Base-by-base conservation (phyloP, 2,888 invertebrate genomes). In the Tuberolachnus salignus region DNA sequence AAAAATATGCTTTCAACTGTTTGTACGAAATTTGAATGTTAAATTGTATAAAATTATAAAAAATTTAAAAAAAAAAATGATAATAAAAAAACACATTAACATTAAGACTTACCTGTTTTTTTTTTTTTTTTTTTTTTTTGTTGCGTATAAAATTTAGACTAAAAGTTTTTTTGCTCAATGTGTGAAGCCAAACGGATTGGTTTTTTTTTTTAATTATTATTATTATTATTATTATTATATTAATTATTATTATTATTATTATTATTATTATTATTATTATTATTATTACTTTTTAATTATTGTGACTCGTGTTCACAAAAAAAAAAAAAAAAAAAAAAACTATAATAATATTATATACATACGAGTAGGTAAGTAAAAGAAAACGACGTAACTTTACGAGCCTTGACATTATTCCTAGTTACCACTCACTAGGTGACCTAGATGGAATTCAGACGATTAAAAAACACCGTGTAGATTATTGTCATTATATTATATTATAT, bases 361-460 rank as follows among this genome's bases (percentile, higher is more conserved):
- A 66, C 26, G 21, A 23, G 53, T 53, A 74, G 55, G 53, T 55
- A 64, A 53, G 64, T 55, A 74, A 63, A 46, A 66, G 23, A 64
- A 75, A 66, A 55, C 66, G 19, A 67, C 55, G 34, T 75, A 75
- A 75, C 34, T 57, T 75, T 67, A 49, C 55, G 55, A 67, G 75
- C 75, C 75, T 75, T 78, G 78, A 78, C 78, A 78, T 69, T 78
- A 69, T 78, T 78, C 67, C 78, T 69, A 78, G 78, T 78, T 78
- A 78, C 78, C 78, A 69, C 67, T 75, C 67, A 67, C 78, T 59
- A 78, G 78, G 78, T 78, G 78, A 78, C 67, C 78, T 69, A 78
- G 69, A 78, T 78, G 78, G 78, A 69, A 78, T 67, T 61, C 67
- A 57, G 67, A 59, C 51, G 67, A 78, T 69, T 69, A 59, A 78